Base-by-base conservation (phyloP, 2,888 invertebrate species). In the Volucella bombylans region DNA sequence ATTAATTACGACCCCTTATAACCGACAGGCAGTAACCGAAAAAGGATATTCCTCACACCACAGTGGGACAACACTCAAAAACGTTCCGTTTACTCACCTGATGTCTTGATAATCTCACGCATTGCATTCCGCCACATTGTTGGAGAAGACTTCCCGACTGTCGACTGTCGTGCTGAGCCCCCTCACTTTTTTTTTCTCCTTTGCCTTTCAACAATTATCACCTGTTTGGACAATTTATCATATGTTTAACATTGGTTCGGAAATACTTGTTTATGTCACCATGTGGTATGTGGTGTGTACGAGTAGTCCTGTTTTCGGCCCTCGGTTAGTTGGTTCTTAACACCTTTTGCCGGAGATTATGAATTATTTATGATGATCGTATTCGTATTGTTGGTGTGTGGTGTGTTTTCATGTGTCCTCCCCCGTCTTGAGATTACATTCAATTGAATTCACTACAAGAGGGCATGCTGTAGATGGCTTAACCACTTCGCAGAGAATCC, bases 211-310 rank as follows among this genome's bases (percentile, higher is more conserved):
- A 79, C 82, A 86, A 86, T 86, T 82, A 86, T 86, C 86, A 86
- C 86, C 86, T 86, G 86, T 86, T 86, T 82, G 62, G 76, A 59
- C 79, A 71, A 86, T 86, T 86, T 86, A 86, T 86, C 86, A 86
- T 86, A 78, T 76, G 82, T 82, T 82, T 82, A 82, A 82, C 82
- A 82, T 79, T 78, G 59, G 85, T 69, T 57, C 72, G 14, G 57
- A 77, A 85, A 85, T 71, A 76, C 54, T 61, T 57, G 50, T 41
- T 12, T 74, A 65, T 71, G 69, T 74, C 79, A 23, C 41, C 73
- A 74, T 80, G 80, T 73, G 67, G 65, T 72, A 45, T 59, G 62
- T 59, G 18, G 43, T 41, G 39, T 47, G 49, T 31, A 31, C 31
- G 6, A 31, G 15, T 62, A 49, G 62, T 41, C 31, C 23, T 55